phyloP scores from a whole-genome alignment of 2,113 vertebrate genomes.

The Onychostoma macrolepis region DNA sequence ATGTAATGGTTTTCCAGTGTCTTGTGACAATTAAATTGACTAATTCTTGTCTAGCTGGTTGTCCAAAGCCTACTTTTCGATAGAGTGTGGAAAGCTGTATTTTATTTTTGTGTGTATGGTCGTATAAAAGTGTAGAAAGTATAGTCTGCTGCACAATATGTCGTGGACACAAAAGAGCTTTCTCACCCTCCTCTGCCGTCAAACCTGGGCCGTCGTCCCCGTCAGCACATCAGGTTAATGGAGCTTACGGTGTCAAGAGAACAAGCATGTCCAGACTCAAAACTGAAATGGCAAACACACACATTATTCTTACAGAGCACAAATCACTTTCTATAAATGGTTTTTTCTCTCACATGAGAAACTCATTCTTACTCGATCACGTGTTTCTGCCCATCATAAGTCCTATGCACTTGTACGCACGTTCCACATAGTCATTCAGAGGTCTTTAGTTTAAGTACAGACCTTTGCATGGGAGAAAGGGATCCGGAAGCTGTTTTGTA shows the following conservation, averaged over 20 bases:
- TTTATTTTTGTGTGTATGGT: constrained; percentile 69
- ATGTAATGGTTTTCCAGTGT: constrained; percentile 80
- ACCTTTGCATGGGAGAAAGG: constrained; percentile 66
- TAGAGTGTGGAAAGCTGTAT: constrained; percentile 76
- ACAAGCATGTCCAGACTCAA: constrained; percentile 71
- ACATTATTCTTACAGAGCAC: constrained; percentile 74
- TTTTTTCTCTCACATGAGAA: constrained; percentile 66
- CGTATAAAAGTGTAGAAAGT: constrained; percentile 74
- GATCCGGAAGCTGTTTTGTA: constrained; percentile 53
- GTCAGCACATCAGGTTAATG: constrained; percentile 76
- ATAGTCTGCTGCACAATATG: constrained; percentile 76
- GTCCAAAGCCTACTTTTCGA: constrained; percentile 79
- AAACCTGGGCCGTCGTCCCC: constrained; percentile 67
- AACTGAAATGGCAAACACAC: constrained; percentile 76
- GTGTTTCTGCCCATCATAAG: constrained; percentile 72
- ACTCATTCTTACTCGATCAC: constrained; percentile 67
- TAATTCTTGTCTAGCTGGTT: constrained; percentile 80
- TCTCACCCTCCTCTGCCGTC: constrained; percentile 71
- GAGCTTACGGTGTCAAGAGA: constrained; percentile 73
- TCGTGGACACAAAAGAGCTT: constrained; percentile 76
- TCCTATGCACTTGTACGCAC: constrained; percentile 82
- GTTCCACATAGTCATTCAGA: constrained; percentile 71
- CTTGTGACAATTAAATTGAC: constrained; percentile 77
- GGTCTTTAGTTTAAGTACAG: constrained; percentile 63
- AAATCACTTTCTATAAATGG: constrained; percentile 75